Evolutionary conservation across 1,140 invertebrate species (phyloP), one percentile per base, ranked within the genome.

Genomic region (Dendrolimus punctatus): DNA sequence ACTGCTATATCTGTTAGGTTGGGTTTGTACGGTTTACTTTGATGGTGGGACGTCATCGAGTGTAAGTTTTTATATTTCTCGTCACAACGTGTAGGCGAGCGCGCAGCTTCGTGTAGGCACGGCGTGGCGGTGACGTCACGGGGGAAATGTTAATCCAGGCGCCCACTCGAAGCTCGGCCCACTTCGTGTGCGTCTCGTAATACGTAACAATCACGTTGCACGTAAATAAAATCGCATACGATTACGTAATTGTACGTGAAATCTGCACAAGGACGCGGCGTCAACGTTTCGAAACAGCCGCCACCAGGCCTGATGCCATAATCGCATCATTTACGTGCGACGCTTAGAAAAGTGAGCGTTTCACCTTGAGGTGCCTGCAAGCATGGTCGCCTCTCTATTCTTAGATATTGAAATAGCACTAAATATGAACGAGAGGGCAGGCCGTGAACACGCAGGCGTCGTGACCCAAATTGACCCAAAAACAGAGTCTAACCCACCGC

Each of bases 381-480:
- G 71, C 68, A 59, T 63, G 68, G 58, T 68, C 67, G 71, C 78
- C 80, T 77, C 77, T 83, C 78, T 79, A 80, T 80, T 81, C 73
- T 78, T 73, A 66, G 68, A 65, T 74, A 73, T 73, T 62, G 65
- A 80, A 76, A 75, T 71, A 72, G 68, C 66, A 62, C 64, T 72
- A 65, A 71, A 74, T 72, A 68, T 71, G 67, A 70, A 68, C 51
- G 64, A 67, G 72, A 62, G 69, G 66, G 69, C 62, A 60, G 57
- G 57, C 62, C 56, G 62, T 51, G 50, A 77, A 60, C 67, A 80
- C 82, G 82, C 82, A 85, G 75, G 82, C 82, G 82, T 82, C 74
- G 68, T 83, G 80, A 85, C 82, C 80, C 66, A 80, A 71, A 61
- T 73, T 80, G 82, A 85, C 82, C 82, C 77, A 85, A 83, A 85